Evolutionary conservation across 2,888 invertebrate species (phyloP), one percentile per base, ranked within the genome.

Genomic region (Tuta absoluta): DNA sequence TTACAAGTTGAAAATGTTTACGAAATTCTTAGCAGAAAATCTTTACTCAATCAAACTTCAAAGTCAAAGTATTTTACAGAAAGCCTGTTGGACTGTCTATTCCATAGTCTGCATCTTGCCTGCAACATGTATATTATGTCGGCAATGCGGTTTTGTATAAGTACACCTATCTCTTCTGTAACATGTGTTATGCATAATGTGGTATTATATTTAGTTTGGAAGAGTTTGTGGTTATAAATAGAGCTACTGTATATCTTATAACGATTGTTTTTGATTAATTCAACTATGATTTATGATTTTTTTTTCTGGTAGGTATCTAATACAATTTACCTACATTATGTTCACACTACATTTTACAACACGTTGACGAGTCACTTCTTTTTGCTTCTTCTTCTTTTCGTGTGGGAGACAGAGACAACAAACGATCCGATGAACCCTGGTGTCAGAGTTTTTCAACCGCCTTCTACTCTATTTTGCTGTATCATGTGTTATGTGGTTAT

Each of bases 81-180:
- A 41, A 14, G 14, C 14, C 41, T 14, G 14, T 41, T 41, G 14
- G 12, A 45, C 33, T 7, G 8, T 33, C 33, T 33, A 33, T 10
- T 33, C 8, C 10, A 5, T 41, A 41, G n/a, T n/a, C 17, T 41
- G 14, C n/a, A 41, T 5, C 14, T 45, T n/a, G n/a, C 5, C 45
- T n/a, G 45, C 17, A 45, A 45, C 45, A 45, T 45, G 45, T 45
- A 45, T 1, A 45, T 17, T 45, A 17, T 45, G 45, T 17, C n/a
- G 45, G 45, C n/a, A n/a, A n/a, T 45, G 45, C 45, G 45, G 45
- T 45, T 45, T 45, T 45, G n/a, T 45, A 45, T 45, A 45, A 45
- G 14, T n/a, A 45, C 17, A 17, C 14, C 28, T 28, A 28, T 14
- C 14, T 41, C 14, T 14, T 12, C 41, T 41, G 41, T 14, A 41